Base-by-base conservation (phyloP, 37 sponge, comb jelly and placozoan genomes). In the Mnemiopsis leidyi region DNA sequence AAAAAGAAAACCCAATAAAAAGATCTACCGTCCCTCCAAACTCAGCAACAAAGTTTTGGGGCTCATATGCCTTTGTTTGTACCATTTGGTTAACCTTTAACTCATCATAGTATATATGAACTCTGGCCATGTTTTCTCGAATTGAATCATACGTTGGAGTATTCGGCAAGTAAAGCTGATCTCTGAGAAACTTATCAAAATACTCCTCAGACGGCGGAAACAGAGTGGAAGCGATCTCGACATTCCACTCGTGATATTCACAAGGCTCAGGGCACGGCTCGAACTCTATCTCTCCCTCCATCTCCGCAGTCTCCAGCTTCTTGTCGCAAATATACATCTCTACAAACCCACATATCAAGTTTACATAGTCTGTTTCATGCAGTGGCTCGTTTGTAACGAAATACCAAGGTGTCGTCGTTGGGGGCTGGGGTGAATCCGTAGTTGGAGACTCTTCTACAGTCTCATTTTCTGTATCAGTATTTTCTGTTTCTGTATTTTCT, bases 11-110 rank as follows among this genome's bases (percentile, higher is more conserved):
- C 9, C 90, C 90, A 39, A 85, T 39, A 37, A 85, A 85, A 40
- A 85, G n/a, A 85, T 85, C 90, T 0, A 85, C 90, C 2, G 90
- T 85, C 36, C 90, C 90, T 26, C 90, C 90, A 85, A 85, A 85
- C 61, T 85, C 90, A 21, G 90, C 90, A 85, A 85, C 25, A 18
- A 85, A 38, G 61, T 85, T 85, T 40, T 85, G 90, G 1, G 61
- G 61, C 29, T 85, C 90, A 28, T 85, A 85, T 37, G 90, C 90
- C 23, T 85, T 85, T 1, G 40, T 40, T 37, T 85, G 90, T 61
- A 36, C 48, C 23, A 39, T 26, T 3, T 40, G 29, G 48, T 39
- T 37, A 23, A 40, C 90, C 26, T 39, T 85, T 1, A 85, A 3
- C 30, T 85, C 36, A 25, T 38, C 90, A 26, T 85, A 85, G 90